phyloP scores from a whole-genome alignment of 2,797 vertebrate genomes.

The Oryzias sinensis region DNA sequence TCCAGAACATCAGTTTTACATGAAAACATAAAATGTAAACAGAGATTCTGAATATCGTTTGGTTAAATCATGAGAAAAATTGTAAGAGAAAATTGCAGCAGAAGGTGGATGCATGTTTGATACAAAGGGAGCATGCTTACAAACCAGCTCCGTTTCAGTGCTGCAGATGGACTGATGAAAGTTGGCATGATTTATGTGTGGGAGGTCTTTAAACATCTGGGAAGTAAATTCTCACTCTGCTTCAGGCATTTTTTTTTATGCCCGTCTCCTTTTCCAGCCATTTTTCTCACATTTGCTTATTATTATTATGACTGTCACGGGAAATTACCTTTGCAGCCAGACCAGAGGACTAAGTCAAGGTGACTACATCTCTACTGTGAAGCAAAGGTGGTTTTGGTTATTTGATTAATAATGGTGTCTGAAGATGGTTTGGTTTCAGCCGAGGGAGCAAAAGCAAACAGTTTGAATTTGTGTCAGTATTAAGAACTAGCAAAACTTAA shows the following conservation, averaged over 20 bases:
- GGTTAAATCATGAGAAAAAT: too few species aligned
- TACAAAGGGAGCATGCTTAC: constrained; percentile 7
- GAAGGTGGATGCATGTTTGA: constrained; percentile 8
- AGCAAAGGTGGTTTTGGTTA: background rate
- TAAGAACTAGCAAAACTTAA: too few species aligned
- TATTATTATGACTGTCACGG: constrained; percentile 22
- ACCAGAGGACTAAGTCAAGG: background rate
- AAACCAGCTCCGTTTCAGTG: constrained; percentile 22
- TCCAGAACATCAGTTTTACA: too few species aligned
- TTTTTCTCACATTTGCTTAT: constrained; percentile 12
- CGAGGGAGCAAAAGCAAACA: too few species aligned
- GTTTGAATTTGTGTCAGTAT: too few species aligned
- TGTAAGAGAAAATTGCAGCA: too few species aligned
- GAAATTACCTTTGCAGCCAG: constrained; percentile 2
- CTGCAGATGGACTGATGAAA: constrained; percentile 32
- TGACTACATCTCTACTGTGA: background rate
- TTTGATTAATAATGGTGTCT: too few species aligned
- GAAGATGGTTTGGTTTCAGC: too few species aligned
- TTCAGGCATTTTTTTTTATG: constrained; percentile 10
- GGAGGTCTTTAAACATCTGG: constrained; percentile 24
- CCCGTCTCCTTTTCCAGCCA: constrained; percentile 4
- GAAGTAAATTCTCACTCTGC: constrained; percentile 31
- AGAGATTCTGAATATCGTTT: too few species aligned
- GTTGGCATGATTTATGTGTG: constrained; percentile 48
- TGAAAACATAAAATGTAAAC: too few species aligned